A percentile compares a stretch with the other conserved stretches of the same genome.
phyloP scores from a whole-genome alignment of 2,797 vertebrate genomes.

The Eulemur mongoz region DNA sequence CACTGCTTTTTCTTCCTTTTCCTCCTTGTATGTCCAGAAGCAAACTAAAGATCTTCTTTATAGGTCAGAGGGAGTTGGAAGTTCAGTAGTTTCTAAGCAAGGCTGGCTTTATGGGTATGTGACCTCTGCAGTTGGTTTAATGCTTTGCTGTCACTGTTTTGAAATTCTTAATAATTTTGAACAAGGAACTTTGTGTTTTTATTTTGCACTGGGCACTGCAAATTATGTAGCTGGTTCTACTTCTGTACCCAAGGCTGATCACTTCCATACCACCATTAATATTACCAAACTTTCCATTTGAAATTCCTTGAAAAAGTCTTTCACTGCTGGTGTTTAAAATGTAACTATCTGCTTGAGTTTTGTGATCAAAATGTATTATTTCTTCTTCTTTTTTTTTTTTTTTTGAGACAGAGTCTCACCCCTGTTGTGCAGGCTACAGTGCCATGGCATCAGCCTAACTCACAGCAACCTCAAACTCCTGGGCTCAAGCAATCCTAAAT shows the following conservation, averaged over 20 bases:
- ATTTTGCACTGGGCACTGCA: neutral
- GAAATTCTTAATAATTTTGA: neutral
- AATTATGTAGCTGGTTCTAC: neutral
- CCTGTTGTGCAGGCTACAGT: too few relatives aligned
- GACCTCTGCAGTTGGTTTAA: neutral
- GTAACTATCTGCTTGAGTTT: neutral
- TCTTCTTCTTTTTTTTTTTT: too few relatives aligned
- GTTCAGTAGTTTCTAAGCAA: neutral
- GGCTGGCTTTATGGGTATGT: neutral
- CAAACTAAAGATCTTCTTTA: neutral
- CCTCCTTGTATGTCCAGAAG: neutral
- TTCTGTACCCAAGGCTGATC: neutral
- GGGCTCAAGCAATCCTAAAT: neutral
- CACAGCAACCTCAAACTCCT: too few relatives aligned
- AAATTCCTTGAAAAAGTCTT: conserved; percentile 29
- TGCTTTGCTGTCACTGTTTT: neutral
- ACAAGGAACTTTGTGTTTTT: neutral
- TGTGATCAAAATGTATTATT: neutral
- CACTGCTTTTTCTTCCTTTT: neutral
- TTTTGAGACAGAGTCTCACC: too few relatives aligned
- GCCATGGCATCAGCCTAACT: too few relatives aligned
- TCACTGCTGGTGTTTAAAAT: neutral
- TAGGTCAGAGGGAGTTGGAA: neutral
- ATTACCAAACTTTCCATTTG: neutral
- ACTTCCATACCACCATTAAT: neutral